Base-by-base conservation (phyloP, 2,888 invertebrate species). In the Plagiodera versicolora region DNA sequence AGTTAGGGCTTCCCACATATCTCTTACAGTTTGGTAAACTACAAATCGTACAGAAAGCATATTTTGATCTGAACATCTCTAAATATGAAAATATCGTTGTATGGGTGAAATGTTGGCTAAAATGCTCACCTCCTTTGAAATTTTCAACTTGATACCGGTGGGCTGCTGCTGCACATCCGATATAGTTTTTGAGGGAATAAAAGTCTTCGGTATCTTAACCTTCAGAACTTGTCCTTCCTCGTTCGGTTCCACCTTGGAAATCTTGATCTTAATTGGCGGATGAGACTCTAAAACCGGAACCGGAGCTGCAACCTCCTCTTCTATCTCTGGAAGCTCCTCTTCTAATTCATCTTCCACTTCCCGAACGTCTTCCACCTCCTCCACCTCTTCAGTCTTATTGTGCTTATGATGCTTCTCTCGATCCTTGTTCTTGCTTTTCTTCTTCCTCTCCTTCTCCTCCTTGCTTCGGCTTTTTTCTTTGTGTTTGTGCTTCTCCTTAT, bases 141-240 rank as follows among this genome's bases (percentile, higher is more conserved):
- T 92, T 81, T 92, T 92, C 70, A 92, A 89, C 79, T 91, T 92
- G 45, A 92, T 79, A 1, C 86, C 68, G 50, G 60, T 59, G 44
- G 63, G 67, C 35, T 65, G 71, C n/a, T 68, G 63, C 8, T 66
- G 58, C 32, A 67, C 51, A 52, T 84, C 66, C 79, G 82, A 67
- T 58, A 79, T 73, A 60, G 76, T 53, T 66, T 80, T 86, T 51
- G 83, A 83, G 68, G 88, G 87, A 45, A 91, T 78, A 53, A 89
- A 82, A 66, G 91, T 91, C 74, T 90, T 91, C 0, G 90, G 88
- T 54, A 93, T 93, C 78, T 92, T 93, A 51, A 93, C 90, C 78
- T 92, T 92, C 49, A 93, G 75, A n/a, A n/a, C n/a, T n/a, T n/a
- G n/a, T n/a, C n/a, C n/a, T 0, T 89, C 88, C 1, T 79, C 73